phyloP scores from a whole-genome alignment of 1,140 invertebrate species.

The Nautilus pompilius region DNA sequence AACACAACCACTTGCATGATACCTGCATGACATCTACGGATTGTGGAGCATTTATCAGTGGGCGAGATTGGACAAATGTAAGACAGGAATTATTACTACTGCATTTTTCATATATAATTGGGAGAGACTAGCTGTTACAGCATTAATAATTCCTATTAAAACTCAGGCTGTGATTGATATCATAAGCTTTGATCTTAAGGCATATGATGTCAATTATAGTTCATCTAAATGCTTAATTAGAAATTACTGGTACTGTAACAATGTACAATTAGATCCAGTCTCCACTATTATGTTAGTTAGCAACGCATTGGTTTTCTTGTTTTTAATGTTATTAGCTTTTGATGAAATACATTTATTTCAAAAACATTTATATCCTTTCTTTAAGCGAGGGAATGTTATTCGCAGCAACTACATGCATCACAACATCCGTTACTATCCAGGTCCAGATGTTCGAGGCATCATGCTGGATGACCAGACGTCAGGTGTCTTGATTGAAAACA shows the following conservation, averaged over 20 bases:
- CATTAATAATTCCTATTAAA: too few relatives aligned
- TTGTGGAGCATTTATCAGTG: slow-evolving; percentile 33
- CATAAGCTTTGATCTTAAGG: too few relatives aligned
- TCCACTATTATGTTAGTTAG: too few relatives aligned
- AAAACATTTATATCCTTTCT: background rate
- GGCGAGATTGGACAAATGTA: slow-evolving; percentile 34
- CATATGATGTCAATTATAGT: too few relatives aligned
- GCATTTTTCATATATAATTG: too few relatives aligned
- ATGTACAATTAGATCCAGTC: too few relatives aligned
- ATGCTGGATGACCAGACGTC: slow-evolving; percentile 30
- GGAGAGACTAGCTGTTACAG: too few relatives aligned
- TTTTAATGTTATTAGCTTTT: background rate
- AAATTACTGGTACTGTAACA: too few relatives aligned
- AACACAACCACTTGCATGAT: slow-evolving; percentile 32
- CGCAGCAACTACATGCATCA: slow-evolving; percentile 23
- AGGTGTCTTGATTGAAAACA: slow-evolving; percentile 19
- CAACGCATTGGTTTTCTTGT: background rate
- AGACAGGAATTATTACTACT: too few relatives aligned
- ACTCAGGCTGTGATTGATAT: too few relatives aligned
- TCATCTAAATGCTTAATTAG: too few relatives aligned
- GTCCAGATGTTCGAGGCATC: slow-evolving; percentile 20
- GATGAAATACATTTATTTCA: too few relatives aligned
- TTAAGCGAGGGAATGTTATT: slow-evolving; percentile 20
- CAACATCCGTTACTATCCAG: slow-evolving; percentile 15
- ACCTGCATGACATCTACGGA: slow-evolving; percentile 28